Evolutionary conservation across 1,140 invertebrate genomes (phyloP).

Genomic region (Parapsyche elsis): DNA sequence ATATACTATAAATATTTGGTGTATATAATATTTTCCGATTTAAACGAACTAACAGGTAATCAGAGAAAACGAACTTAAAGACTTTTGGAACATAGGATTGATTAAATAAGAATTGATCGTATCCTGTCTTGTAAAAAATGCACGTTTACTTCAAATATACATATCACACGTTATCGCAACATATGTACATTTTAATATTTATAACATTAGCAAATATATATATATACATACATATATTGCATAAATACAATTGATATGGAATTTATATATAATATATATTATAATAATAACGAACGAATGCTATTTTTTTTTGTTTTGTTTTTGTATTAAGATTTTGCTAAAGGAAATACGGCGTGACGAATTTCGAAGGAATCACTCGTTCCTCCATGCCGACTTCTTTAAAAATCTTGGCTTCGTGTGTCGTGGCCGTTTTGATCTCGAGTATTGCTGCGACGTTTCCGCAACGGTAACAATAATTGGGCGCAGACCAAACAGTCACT

Average conservation of each 20-base stretch:
- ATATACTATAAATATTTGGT: no score
- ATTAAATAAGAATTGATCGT: background rate
- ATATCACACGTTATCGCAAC: slow-evolving; percentile 17
- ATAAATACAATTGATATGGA: slow-evolving; percentile 31
- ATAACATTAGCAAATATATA: background rate
- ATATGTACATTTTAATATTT: slow-evolving; percentile 16
- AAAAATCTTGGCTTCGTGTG: slow-evolving; percentile 88
- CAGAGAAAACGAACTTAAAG: no score
- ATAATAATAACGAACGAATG: background rate
- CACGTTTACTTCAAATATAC: slow-evolving; percentile 10
- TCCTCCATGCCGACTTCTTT: slow-evolving; percentile 93
- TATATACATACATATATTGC: background rate
- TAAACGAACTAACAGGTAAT: no score
- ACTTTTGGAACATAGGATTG: background rate
- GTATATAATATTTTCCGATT: no score
- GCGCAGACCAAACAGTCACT: slow-evolving; percentile 97
- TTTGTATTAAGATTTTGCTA: slow-evolving; percentile 66
- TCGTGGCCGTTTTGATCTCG: slow-evolving; percentile 81
- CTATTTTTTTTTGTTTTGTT: no score
- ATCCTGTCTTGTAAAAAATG: slow-evolving; percentile 19
- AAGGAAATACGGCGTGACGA: slow-evolving; percentile 96
- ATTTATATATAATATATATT: background rate
- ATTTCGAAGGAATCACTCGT: slow-evolving; percentile 89
- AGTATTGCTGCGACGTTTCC: slow-evolving; percentile 94
- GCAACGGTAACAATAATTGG: slow-evolving; percentile 96